Conservation (phyloP, 2,888 invertebrate species). For the Parnassius orleans region DNA sequence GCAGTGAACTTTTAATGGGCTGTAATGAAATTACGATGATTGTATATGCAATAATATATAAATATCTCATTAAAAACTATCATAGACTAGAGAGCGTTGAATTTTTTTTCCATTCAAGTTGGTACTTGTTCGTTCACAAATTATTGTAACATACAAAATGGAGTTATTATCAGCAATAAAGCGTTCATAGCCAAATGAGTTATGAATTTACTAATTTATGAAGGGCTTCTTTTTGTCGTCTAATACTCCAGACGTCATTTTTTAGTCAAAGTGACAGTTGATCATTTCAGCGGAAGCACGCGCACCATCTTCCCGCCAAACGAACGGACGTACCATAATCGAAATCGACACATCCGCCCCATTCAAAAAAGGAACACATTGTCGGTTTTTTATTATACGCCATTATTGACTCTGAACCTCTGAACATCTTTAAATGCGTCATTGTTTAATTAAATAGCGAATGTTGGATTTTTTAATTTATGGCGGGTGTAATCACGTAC, state of each 20-base stretch:
- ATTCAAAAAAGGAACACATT: conserved; percentile 52
- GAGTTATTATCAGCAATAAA: no score
- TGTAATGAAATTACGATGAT: no score
- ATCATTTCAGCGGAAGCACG: conserved; percentile 44
- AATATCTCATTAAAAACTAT: no score
- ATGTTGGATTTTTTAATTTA: conserved; percentile 28
- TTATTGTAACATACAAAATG: no score
- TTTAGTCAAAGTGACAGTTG: conserved; percentile 23
- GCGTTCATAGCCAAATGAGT: no score
- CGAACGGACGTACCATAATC: conserved; percentile 55
- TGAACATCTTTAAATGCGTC: conserved; percentile 33
- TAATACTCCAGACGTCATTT: conserved; percentile 2
- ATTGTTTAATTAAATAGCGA: conserved; percentile 36
- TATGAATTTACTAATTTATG: no score
- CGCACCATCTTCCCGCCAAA: conserved; percentile 54
- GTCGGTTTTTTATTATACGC: conserved; percentile 46
- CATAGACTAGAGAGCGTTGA: no score
- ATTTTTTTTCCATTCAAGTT: no score
- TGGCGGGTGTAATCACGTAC: conserved; percentile 23
- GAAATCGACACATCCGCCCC: conserved; percentile 59
- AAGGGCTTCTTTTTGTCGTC: not conserved
- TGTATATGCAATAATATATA: no score
- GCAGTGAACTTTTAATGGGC: no score
- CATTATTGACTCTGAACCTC: conserved; percentile 29
- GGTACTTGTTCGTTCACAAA: no score